phyloP scores from a whole-genome alignment of 2,888 invertebrate species.

The Lycophotia porphyrea region DNA sequence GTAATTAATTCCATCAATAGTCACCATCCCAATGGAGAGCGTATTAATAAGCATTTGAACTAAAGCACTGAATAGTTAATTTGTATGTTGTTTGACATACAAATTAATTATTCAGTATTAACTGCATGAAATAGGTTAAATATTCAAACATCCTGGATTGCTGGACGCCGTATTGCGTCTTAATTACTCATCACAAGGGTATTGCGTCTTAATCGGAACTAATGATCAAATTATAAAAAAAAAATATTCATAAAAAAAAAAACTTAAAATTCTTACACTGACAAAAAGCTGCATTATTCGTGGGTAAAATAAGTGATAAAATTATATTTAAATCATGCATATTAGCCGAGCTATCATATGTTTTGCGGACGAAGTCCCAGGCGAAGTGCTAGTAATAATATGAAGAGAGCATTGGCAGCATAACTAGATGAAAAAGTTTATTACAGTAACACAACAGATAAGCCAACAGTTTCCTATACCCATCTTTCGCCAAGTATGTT shows the following conservation, averaged over 20 bases:
- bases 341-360: too few species aligned
- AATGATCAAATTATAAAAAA: too few species aligned
- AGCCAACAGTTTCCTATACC: not conserved
- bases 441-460: not conserved
- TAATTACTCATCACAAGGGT: not conserved
- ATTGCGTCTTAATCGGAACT: too few species aligned
- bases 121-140: constrained; percentile 4
- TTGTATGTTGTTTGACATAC: constrained; percentile 13
- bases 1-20: not conserved
- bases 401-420: not conserved
- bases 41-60: not conserved
- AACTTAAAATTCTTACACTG: too few species aligned
- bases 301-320: too few species aligned
- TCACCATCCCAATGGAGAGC: not conserved
- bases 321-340: too few species aligned
- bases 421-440: not conserved
- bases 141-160: not conserved
- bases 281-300: too few species aligned
- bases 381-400: not conserved
- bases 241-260: too few species aligned
- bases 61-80: constrained; percentile 27
- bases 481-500: not conserved
- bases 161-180: not conserved
- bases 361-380: too few species aligned
- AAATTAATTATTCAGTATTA: constrained; percentile 36